Base-by-base conservation (phyloP, 2,113 vertebrate species). In the Dendrocopos noguchii region DNA sequence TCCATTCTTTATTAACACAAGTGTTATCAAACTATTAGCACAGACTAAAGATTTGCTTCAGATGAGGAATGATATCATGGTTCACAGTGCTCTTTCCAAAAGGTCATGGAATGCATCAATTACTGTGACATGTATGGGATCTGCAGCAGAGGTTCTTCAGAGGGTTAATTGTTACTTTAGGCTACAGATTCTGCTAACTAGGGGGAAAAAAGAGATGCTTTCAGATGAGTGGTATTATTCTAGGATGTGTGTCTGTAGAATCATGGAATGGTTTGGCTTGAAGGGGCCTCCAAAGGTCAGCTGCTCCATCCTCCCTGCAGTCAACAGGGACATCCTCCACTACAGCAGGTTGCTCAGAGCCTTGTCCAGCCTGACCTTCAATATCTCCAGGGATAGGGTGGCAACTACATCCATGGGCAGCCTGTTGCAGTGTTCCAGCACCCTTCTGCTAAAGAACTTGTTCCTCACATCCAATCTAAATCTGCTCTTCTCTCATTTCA, bases 121-220 rank as follows among this genome's bases (percentile, higher is more conserved):
- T 84, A 84, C 39, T 72, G 44, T 68, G 66, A 70, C 39, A 17
- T 4, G 3, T 70, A 18, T 7, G 56, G 77, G 47, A 74, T 75
- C 84, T 84, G 59, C 66, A 82, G 71, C 74, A 89, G 71, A 84
- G 93, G 84, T 67, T 94, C 61, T 84, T 90, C 57, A 71, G 73
- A 65, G 76, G 84, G 84, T 91, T 95, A 95, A 94, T 94, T 88
- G 74, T 93, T 90, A 56, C 53, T 84, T 94, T 83, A 80, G 87
- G 29, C 47, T 78, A 52, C 36, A 68, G 31, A 83, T 88, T 90
- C 71, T 72, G 70, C 5, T 34, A 88, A 72, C 18, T 74, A 8
- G 39, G 55, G 80, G 75, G 74, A 68, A 61, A 90, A 86, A 67
- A 52, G 31, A 56, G 15, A 24, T 70, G 25, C 27, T 86, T 92